phyloP scores from a whole-genome alignment of 2,888 invertebrate species.

The Cremastinae sp. region DNA sequence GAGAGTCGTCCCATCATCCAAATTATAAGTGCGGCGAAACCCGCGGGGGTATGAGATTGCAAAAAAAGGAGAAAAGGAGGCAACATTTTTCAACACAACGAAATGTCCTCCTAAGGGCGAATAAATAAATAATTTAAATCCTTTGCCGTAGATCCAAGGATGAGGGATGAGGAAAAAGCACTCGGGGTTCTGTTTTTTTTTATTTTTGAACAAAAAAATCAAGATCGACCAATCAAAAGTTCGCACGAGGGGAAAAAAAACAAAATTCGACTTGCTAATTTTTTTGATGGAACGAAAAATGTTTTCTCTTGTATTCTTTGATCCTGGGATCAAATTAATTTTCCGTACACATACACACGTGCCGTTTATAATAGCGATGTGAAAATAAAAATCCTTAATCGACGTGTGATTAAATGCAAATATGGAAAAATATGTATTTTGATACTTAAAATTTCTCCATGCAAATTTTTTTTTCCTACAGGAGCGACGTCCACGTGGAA shows the following conservation, averaged over 20 bases:
- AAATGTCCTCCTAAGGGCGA: constrained; percentile 35
- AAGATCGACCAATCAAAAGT: too few relatives aligned
- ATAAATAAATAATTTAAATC: constrained; percentile 58
- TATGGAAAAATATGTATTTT: too few relatives aligned
- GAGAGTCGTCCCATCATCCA: constrained; percentile 73
- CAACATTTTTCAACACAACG: constrained; percentile 27
- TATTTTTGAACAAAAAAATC: too few relatives aligned
- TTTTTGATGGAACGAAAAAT: constrained; percentile 7
- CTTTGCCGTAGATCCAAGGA: background rate
- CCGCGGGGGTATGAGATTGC: constrained; percentile 23
- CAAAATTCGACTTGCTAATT: background rate
- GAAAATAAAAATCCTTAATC: too few relatives aligned
- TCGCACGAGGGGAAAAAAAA: constrained; percentile 38
- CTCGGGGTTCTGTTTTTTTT: too few relatives aligned
- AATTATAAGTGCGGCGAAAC: constrained; percentile 70
- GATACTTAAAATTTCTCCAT: too few relatives aligned
- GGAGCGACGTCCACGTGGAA: constrained; percentile 39
- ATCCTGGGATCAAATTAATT: constrained; percentile 15
- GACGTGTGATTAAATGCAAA: too few relatives aligned
- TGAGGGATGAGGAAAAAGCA: too few relatives aligned
- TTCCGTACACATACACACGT: too few relatives aligned
- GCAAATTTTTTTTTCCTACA: too few relatives aligned
- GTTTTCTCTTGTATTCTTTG: constrained; percentile 9
- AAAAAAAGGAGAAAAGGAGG: constrained; percentile 1
- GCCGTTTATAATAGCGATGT: too few relatives aligned